Base-by-base conservation (phyloP, 2,888 invertebrate genomes). In the Strigamia transsilvanica region DNA sequence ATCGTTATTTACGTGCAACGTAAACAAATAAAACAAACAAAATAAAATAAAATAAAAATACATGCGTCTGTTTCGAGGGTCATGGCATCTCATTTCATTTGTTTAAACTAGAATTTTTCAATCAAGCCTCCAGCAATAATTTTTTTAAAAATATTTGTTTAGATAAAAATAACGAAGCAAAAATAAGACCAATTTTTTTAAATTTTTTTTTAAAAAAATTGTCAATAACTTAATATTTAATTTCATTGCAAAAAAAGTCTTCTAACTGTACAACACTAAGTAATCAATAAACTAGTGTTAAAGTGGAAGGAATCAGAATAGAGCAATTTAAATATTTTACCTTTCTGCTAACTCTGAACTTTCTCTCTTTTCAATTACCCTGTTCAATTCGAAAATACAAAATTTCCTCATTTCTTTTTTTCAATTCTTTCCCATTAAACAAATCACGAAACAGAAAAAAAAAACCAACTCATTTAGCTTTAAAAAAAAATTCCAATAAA, bases 341-440 rank as follows among this genome's bases (percentile, higher is more conserved):
- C 61, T 61, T 61, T 18, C 61, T 61, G 21, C 61, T 61, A 61
- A 61, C 61, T 2, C 61, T 2, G 23, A 61, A 61, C 23, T 61
- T 61, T 18, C 18, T 23, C 21, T 23, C 21, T 61, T 61, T 61
- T 61, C 61, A 61, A 61, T 61, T 61, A 61, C 61, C 21, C 18
- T 61, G 18, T 61, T 61, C 61, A 18, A 46, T 23, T 61, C 61
- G 61, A 61, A 61, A 61, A 61, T 10, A 61, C 61, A 18, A 61
- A 61, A 61, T 61, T 61, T 61, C 61, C 61, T 61, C 61, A 61
- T 61, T 61, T 61, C 61, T n/a, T 61, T 61, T 61, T 18, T 18
- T 61, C 61, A 61, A 61, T 61, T 4, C 21, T 21, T 23, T 18
- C 23, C 61, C 61, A 61, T 61, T 61, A 61, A 61, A 61, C 61